Percentiles rank a stretch among this genome's conserved stretches.
phyloP scores from a whole-genome alignment of 2,888 invertebrate species.

The Sinodicranocentrus sp. region DNA sequence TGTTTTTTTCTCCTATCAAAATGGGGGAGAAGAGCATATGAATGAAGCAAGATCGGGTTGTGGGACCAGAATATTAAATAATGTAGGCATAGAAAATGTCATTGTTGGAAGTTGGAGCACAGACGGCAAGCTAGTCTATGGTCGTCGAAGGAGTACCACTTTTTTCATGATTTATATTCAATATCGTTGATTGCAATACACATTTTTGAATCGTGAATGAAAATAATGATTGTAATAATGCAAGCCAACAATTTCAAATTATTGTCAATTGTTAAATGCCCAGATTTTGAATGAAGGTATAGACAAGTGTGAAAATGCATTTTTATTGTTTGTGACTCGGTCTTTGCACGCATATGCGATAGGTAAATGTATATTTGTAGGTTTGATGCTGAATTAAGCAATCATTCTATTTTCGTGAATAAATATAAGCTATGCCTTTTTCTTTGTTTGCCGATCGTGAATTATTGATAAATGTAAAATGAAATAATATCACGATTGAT shows the following conservation, averaged over 20 bases:
- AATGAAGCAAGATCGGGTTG: conserved; percentile 45
- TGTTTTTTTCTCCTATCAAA: conserved; percentile 15
- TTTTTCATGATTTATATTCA: conserved; percentile 36
- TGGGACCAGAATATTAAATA: conserved; percentile 58
- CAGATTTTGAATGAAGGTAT: conserved; percentile 6
- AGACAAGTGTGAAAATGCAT: conserved; percentile 50
- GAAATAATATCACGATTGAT: conserved; percentile 38
- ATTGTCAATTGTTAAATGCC: conserved; percentile 47
- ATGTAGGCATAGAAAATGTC: neutral
- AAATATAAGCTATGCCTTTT: neutral
- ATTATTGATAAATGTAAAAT: conserved; percentile 41
- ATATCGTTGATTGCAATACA: conserved; percentile 42
- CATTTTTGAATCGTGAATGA: conserved; percentile 26
- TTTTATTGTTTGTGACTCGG: neutral
- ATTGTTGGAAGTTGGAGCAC: too few species aligned
- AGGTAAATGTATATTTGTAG: neutral
- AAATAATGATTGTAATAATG: conserved; percentile 30
- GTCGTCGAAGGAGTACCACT: neutral
- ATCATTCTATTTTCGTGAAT: conserved; percentile 1
- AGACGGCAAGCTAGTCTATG: neutral
- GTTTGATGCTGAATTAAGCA: conserved; percentile 1
- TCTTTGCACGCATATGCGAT: neutral
- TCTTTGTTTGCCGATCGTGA: conserved; percentile 14
- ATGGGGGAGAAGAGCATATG: conserved; percentile 22
- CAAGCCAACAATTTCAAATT: conserved; percentile 48